Evolutionary conservation across 2,797 vertebrate genomes (phyloP), one percentile per base, ranked within the genome.

Genomic region (Chanos chanos): DNA sequence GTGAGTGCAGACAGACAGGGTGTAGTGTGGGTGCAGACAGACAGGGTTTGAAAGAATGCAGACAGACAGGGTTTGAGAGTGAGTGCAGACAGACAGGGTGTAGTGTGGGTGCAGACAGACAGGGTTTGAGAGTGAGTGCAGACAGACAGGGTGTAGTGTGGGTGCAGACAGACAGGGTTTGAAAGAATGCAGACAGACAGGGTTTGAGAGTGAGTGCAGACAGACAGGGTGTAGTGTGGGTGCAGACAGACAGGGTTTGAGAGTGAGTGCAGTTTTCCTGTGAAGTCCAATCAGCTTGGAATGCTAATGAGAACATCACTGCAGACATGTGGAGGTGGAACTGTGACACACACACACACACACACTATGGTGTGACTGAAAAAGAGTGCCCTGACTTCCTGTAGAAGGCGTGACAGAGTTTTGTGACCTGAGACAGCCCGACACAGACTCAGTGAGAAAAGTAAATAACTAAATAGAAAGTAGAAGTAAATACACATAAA

Each of bases 11-110:
- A n/a, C n/a, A 77, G 81, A 83, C 73, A 79, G 76, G 77, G 74
- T 81, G 81, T 84, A 78, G 76, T 82, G 77, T 73, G 71, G 71
- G 75, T 73, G 68, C 53, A 80, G 80, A n/a, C n/a, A n/a, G n/a
- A n/a, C n/a, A n/a, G n/a, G n/a, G n/a, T n/a, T n/a, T n/a, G n/a
- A n/a, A n/a, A n/a, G n/a, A n/a, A n/a, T n/a, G n/a, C n/a, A n/a
- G n/a, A n/a, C n/a, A 77, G 81, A 83, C 73, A 79, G 76, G 77
- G 74, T 81, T 81, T 84, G 80, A 78, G 76, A 82, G 77, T 73
- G 71, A 71, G 75, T 73, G 68, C 53, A 80, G 80, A n/a, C n/a
- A n/a, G n/a, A n/a, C n/a, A n/a, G n/a, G n/a, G n/a, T n/a, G n/a
- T n/a, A n/a, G n/a, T n/a, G n/a, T n/a, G n/a, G n/a, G n/a, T n/a